A percentile compares a stretch with the other conserved stretches of the same genome.
Evolutionary conservation across 2,888 invertebrate genomes (phyloP).

Genomic region (Phragmatobia fuliginosa): DNA sequence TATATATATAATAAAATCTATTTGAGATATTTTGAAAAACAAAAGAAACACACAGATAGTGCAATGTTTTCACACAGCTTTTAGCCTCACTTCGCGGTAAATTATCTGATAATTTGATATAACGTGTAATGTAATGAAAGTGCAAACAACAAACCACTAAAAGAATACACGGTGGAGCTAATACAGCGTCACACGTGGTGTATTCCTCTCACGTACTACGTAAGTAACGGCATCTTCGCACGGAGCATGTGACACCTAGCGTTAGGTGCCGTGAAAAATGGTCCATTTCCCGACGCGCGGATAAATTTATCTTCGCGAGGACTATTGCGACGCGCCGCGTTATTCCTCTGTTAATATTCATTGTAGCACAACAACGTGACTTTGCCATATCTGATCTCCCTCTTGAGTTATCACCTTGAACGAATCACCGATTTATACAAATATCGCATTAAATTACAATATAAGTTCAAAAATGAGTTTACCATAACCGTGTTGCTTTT

Average conservation of each 20-base stretch:
- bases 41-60: not conserved
- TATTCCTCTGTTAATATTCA: conserved; percentile 84
- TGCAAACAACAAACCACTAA: conserved; percentile 62
- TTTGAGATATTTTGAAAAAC: conserved; percentile 1
- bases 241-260: conserved; percentile 77
- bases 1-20: too few species aligned
- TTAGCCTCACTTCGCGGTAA: conserved; percentile 22
- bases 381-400: conserved; percentile 38
- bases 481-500: conserved; percentile 30
- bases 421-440: conserved; percentile 38
- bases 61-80: not conserved
- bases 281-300: conserved; percentile 72
- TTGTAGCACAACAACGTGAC: conserved; percentile 71
- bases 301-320: conserved; percentile 84
- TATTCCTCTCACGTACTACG: conserved; percentile 74
- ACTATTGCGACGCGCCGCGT: conserved; percentile 71
- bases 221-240: conserved; percentile 82
- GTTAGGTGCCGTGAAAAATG: conserved; percentile 83
- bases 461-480: conserved; percentile 43
- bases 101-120: conserved; percentile 53
- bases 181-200: conserved; percentile 69
- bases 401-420: conserved; percentile 39
- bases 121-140: conserved; percentile 59
- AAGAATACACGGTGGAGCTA: conserved; percentile 71
- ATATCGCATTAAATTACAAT: conserved; percentile 41